A percentile compares a stretch with the other conserved stretches of the same genome.
Evolutionary conservation across 2,113 vertebrate genomes (phyloP).

Genomic region (Oryzias celebensis): DNA sequence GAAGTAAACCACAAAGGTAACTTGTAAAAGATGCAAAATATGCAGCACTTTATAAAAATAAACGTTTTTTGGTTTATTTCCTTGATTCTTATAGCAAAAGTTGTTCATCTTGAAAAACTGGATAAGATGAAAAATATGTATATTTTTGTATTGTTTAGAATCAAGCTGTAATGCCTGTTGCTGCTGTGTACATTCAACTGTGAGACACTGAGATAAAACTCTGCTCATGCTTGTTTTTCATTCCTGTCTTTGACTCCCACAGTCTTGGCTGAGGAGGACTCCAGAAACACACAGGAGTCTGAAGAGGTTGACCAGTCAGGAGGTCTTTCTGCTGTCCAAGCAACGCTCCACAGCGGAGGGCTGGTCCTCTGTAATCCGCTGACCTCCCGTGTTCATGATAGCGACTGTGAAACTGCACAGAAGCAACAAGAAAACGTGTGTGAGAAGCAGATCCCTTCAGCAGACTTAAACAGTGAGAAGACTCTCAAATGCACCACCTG

Average conservation of each 20-base stretch:
- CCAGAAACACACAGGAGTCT: constrained; percentile 5
- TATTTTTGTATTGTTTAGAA: neutral
- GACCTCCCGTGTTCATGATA: constrained; percentile 35
- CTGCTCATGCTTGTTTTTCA: constrained; percentile 48
- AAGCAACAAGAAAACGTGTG: neutral
- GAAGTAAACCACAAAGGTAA: constrained; percentile 53
- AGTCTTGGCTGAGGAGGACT: constrained; percentile 29
- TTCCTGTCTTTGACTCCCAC: constrained; percentile 45
- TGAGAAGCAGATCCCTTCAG: neutral
- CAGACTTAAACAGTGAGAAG: neutral
- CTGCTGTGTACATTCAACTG: constrained; percentile 56
- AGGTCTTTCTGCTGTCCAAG: constrained; percentile 3
- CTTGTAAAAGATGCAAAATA: neutral
- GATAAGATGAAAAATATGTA: neutral
- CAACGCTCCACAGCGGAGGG: constrained; percentile 10
- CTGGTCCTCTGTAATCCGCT: constrained; percentile 71
- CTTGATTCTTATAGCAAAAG: neutral
- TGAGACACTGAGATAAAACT: constrained; percentile 21
- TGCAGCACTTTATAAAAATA: neutral
- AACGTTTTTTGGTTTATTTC: neutral
- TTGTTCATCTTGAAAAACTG: neutral
- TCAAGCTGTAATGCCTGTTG: neutral
- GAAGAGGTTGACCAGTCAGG: neutral
- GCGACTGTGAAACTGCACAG: constrained; percentile 4
- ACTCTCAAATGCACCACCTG: neutral